These are phyloP conservation scores for Etia nguti DNA, from an alignment of 2,113 vertebrate species.

Conservation along the genomic window DNA sequence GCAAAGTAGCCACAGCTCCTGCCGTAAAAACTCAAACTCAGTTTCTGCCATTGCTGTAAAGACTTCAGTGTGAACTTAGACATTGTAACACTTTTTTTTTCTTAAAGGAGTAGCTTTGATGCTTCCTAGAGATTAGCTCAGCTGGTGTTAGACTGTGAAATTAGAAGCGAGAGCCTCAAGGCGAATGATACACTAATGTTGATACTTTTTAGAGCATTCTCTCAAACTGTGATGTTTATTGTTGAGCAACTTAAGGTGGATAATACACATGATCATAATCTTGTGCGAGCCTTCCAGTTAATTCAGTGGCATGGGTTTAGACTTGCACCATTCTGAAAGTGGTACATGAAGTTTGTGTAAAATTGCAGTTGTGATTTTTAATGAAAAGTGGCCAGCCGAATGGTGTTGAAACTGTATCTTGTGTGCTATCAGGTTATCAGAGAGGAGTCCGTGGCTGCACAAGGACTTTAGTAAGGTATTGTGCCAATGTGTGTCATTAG, in stretches of 20 bases:
- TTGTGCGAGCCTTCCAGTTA: neutral
- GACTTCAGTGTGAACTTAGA: neutral
- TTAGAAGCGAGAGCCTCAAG: neutral
- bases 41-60: neutral
- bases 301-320: neutral
- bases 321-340: neutral
- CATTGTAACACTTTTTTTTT: neutral
- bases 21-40: neutral
- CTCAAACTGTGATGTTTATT: neutral
- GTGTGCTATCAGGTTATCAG: neutral
- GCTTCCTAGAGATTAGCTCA: neutral
- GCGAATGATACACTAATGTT: neutral
- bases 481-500: neutral
- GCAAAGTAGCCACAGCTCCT: neutral
- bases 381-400: neutral
- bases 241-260: neutral
- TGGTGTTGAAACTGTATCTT: neutral
- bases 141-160: neutral
- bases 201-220: neutral
- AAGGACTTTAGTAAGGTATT: neutral
- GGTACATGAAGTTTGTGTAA: neutral
- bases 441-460: neutral
- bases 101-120: neutral
- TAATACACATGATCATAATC: neutral
- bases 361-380: neutral